A percentile compares a stretch with the other conserved stretches of the same genome.
Evolutionary conservation across 2,797 vertebrate genomes (phyloP).

Genomic region (Rhinichthys osculus): DNA sequence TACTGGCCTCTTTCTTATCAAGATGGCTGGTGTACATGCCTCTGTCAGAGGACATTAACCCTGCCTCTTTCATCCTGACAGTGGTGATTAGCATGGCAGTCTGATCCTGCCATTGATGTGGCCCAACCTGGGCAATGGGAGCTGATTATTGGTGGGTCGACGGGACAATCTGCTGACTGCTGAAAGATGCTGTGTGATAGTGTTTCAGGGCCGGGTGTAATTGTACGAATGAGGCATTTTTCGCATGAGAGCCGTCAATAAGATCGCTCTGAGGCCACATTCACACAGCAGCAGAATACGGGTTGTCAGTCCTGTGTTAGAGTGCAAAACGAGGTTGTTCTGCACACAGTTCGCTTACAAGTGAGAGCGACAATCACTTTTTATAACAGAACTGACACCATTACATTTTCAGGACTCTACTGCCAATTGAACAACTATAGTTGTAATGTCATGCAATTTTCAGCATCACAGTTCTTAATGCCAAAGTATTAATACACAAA

Average conservation of each 20-base stretch:
- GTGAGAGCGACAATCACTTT: not conserved
- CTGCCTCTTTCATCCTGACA: slow-evolving; percentile 87
- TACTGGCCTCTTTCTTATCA: slow-evolving; percentile 85
- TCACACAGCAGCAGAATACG: not conserved
- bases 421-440: not conserved
- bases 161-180: slow-evolving; percentile 81
- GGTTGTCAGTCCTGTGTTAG: not conserved
- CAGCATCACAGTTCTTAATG: not conserved
- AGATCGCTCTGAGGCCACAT: not conserved
- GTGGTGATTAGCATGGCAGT: slow-evolving; percentile 87
- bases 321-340: not conserved
- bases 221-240: slow-evolving; percentile 68
- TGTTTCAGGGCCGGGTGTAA: slow-evolving; percentile 76
- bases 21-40: slow-evolving; percentile 85
- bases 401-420: not conserved
- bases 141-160: slow-evolving; percentile 78
- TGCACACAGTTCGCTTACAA: not conserved
- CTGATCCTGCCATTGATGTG: slow-evolving; percentile 82
- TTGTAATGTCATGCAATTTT: not conserved
- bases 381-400: not conserved
- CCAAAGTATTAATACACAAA: not conserved
- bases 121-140: slow-evolving; percentile 38
- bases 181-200: slow-evolving; percentile 83
- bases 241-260: not conserved
- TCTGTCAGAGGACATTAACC: slow-evolving; percentile 92